Evolutionary conservation across 1,140 invertebrate species (phyloP).

Genomic region (Lasioglossum albipes): DNA sequence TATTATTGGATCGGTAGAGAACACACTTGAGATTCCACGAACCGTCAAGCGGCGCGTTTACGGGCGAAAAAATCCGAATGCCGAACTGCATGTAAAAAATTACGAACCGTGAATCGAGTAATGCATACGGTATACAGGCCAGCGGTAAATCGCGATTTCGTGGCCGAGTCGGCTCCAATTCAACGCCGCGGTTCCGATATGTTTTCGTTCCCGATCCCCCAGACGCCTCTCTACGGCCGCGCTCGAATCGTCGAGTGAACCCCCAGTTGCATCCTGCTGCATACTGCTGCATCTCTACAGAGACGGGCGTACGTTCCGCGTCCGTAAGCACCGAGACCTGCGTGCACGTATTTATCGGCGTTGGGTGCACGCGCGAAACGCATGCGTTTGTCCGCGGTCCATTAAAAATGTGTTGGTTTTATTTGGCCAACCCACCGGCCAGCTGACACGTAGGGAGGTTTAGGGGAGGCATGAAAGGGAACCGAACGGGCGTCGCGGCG

Average conservation of each 20-base stretch:
- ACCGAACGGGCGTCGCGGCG: conserved; percentile 41
- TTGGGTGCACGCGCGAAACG: conserved; percentile 40
- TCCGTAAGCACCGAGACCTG: conserved; percentile 12
- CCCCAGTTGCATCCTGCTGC: too few species aligned
- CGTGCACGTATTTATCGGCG: not conserved
- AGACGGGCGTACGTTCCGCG: conserved; percentile 20
- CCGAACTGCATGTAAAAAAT: not conserved
- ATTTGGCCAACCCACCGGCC: conserved; percentile 56
- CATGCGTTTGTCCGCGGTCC: conserved; percentile 67
- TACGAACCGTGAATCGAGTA: not conserved
- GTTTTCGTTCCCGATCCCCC: conserved; percentile 54
- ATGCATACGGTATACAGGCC: too few species aligned
- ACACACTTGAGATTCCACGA: too few species aligned
- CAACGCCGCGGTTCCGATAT: conserved; percentile 42
- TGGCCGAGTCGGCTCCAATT: conserved; percentile 21
- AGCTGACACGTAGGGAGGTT: conserved; percentile 39
- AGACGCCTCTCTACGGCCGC: conserved; percentile 33
- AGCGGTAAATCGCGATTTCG: not conserved
- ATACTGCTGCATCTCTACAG: too few species aligned
- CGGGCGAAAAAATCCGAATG: too few species aligned
- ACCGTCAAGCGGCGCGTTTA: too few species aligned
- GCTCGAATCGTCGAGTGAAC: conserved; percentile 39
- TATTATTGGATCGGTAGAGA: too few species aligned
- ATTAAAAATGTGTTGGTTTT: conserved; percentile 71
- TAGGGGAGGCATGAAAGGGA: conserved; percentile 43